Base-by-base conservation (phyloP, 2,113 vertebrate genomes). In the Epinephelus fuscoguttatus region DNA sequence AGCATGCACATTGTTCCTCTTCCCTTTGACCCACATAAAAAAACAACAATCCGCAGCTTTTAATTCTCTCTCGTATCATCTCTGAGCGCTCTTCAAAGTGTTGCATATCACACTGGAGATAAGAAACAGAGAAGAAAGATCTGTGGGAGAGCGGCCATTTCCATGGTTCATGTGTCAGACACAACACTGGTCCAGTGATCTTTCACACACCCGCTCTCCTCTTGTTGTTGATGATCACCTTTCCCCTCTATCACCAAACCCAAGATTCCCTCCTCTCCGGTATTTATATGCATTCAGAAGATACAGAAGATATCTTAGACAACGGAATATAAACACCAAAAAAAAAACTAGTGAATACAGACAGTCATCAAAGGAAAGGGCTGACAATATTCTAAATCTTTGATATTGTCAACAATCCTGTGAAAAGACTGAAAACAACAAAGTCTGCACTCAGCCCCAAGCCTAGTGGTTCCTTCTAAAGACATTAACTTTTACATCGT, bases 51-150 rank as follows among this genome's bases (percentile, higher is more conserved):
- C 23, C 2, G 17, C 73, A 45, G 12, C 87, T 93, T 91, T 89
- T 71, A 84, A 92, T 90, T 87, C 40, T 30, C 71, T 61, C 72
- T 64, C 62, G 4, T 81, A 81, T 92, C 88, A 75, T 49, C 56
- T 47, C 64, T 17, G 64, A 75, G 50, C 45, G 11, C 70, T 85
- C 92, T 93, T 93, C 89, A 94, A 92, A 94, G 92, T 76, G 75
- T 61, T 57, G 61, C 75, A 68, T 91, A 94, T 94, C 91, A 91
- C 75, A 73, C 37, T 2, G 23, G 72, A 89, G 93, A 95, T 94
- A 94, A 93, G 81, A 82, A 59, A 42, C 40, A 59, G 73, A 88
- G 79, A 84, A 85, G 80, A 86, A 59, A 74, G 73, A 83, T 77
- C 52, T 89, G 85, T 82, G 88, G 84, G 91, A 89, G 91, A 89